These are phyloP conservation scores for Alectura lathami DNA, from an alignment of 2,113 vertebrate genomes.

Conservation along the genomic window DNA sequence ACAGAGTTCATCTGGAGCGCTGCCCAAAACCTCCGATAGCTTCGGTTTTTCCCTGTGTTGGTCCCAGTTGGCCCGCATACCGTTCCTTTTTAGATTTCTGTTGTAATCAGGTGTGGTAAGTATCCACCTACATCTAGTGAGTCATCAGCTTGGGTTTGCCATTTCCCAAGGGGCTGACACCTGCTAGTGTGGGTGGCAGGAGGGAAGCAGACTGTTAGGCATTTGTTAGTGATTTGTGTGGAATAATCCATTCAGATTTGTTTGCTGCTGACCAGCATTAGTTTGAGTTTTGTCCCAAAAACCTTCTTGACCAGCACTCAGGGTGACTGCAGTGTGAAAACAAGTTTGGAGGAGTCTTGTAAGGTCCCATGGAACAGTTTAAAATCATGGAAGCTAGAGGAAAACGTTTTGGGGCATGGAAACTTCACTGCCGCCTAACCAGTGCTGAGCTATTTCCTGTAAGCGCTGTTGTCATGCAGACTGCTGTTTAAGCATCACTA, in stretches of 20 bases:
- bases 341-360: neutral
- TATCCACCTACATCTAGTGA: constrained; percentile 11
- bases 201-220: neutral
- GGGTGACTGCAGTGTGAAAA: neutral
- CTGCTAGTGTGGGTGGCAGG: neutral
- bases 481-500: neutral
- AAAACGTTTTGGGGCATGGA: neutral
- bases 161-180: neutral
- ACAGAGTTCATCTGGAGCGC: neutral
- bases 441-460: neutral
- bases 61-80: neutral
- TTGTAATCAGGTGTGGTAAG: constrained; percentile 17
- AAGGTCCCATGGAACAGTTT: neutral
- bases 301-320: neutral
- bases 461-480: neutral
- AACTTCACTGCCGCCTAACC: neutral
- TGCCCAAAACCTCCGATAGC: neutral
- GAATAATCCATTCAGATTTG: neutral
- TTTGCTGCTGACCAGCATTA: neutral
- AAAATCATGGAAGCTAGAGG: neutral
- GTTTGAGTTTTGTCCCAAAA: neutral
- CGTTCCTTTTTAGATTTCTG: neutral
- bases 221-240: neutral
- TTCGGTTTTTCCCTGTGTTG: neutral
- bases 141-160: neutral